Percentiles rank a stretch among this genome's conserved stretches.
phyloP scores from a whole-genome alignment of 2,113 vertebrate genomes.

The Lathamus discolor region DNA sequence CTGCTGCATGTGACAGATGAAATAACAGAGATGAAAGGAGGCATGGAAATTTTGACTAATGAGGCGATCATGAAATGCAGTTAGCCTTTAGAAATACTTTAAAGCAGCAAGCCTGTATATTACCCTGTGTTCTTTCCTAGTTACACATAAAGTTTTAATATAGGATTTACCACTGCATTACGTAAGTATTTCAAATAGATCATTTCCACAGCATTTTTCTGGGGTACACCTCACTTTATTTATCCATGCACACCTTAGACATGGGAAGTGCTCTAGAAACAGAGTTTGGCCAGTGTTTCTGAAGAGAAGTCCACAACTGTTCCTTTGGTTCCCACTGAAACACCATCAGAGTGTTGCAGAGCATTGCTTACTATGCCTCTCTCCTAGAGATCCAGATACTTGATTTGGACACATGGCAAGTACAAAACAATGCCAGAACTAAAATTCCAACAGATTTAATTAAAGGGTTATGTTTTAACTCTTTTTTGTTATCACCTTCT shows the following conservation, averaged over 20 bases:
- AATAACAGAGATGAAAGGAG: background rate
- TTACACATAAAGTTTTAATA: background rate
- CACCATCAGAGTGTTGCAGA: background rate
- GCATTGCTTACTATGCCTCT: background rate
- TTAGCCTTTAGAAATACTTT: background rate
- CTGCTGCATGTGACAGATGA: background rate
- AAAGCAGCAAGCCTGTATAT: background rate
- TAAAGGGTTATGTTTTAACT: background rate
- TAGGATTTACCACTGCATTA: background rate
- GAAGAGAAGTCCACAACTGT: background rate
- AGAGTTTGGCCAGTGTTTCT: background rate
- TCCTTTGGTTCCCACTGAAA: background rate
- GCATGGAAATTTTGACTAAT: background rate
- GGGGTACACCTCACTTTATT: background rate
- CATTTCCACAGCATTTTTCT: background rate
- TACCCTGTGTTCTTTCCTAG: background rate
- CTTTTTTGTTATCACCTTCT: background rate
- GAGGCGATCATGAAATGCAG: background rate
- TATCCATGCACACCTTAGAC: background rate
- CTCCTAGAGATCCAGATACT: background rate
- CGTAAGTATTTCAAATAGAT: background rate
- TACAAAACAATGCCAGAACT: background rate
- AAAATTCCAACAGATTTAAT: background rate
- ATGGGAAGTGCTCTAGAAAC: background rate
- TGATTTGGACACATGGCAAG: background rate